Base-by-base conservation (phyloP, 2,888 invertebrate species). In the Volucella bombylans region DNA sequence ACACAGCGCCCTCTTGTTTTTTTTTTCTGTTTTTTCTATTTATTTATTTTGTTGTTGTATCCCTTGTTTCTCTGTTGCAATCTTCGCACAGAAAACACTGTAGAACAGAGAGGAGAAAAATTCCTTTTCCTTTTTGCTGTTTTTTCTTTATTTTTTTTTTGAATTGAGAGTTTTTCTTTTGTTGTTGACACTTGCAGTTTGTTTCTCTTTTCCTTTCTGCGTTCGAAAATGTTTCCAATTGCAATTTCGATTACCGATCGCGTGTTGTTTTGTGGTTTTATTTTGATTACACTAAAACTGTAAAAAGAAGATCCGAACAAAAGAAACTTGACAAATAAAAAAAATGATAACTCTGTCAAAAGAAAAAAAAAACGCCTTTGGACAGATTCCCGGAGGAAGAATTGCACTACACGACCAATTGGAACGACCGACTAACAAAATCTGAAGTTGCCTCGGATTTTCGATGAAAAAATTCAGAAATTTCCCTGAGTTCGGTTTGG, bases 1-100 rank as follows among this genome's bases (percentile, higher is more conserved):
- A 79, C 68, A 77, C 80, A 83, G 80, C 83, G 80, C 83, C 83
- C 83, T 83, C 73, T 83, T 80, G 74, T 59, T 72, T 69, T 62
- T 64, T 52, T 50, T 11, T n/a, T n/a, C n/a, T n/a, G n/a, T n/a
- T n/a, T n/a, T n/a, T n/a, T n/a, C n/a, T 54, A 38, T 64, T 61
- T 8, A 43, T 47, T 62, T 67, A 12, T n/a, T 12, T 14, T 67
- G 43, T 73, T 73, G 54, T 54, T 62, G 41, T 61, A 50, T 72
- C 61, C 50, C 18, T 50, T 15, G 8, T 50, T 23, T 23, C 23
- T 23, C 23, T 23, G 23, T 23, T 23, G 23, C 23, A 23, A 23
- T 23, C 23, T 3, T 4, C 4, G 23, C 23, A 23, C 49, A 39
- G 38, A 31, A 47, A 64, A 47, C 38, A 72, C 45, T 12, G 12